Evolutionary conservation across 2,797 vertebrate genomes (phyloP).

Genomic region (Melanotaenia parkinsoni): DNA sequence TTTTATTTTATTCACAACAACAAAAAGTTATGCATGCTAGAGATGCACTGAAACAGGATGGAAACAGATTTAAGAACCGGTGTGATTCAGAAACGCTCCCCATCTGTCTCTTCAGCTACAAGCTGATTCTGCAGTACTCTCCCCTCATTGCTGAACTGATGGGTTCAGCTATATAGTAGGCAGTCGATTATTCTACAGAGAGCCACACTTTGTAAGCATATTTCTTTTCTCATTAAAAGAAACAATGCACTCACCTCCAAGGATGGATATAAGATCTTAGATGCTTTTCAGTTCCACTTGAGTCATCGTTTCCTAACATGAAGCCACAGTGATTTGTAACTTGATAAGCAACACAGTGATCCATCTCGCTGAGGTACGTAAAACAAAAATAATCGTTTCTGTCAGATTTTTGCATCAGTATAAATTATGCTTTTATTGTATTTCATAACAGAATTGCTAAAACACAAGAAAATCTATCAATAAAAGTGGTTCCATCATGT

Average conservation of each 20-base stretch:
- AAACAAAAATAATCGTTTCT: constrained; percentile 20
- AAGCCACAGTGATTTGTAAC: constrained; percentile 22
- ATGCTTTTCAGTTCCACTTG: constrained; percentile 13
- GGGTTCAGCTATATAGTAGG: constrained; percentile 33
- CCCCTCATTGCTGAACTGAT: constrained; percentile 15
- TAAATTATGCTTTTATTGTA: constrained; percentile 21
- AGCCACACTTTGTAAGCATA: constrained; percentile 50
- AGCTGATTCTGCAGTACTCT: constrained; percentile 45
- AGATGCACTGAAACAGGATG: background rate
- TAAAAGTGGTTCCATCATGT: background rate
- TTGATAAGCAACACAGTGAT: constrained; percentile 19
- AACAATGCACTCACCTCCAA: constrained; percentile 24
- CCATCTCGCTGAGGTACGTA: constrained; percentile 20
- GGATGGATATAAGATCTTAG: constrained; percentile 15
- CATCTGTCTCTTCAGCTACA: background rate
- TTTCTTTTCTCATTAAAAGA: constrained; percentile 53
- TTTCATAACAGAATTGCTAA: constrained; percentile 6
- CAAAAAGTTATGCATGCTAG: background rate
- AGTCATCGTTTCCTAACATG: constrained; percentile 26
- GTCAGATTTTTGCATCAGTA: constrained; percentile 29
- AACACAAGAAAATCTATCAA: background rate
- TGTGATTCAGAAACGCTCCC: background rate
- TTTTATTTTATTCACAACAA: background rate
- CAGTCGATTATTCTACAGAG: constrained; percentile 36
- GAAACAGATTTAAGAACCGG: background rate